Evolutionary conservation across 2,797 vertebrate species (phyloP).

Genomic region (Mus spretus): DNA sequence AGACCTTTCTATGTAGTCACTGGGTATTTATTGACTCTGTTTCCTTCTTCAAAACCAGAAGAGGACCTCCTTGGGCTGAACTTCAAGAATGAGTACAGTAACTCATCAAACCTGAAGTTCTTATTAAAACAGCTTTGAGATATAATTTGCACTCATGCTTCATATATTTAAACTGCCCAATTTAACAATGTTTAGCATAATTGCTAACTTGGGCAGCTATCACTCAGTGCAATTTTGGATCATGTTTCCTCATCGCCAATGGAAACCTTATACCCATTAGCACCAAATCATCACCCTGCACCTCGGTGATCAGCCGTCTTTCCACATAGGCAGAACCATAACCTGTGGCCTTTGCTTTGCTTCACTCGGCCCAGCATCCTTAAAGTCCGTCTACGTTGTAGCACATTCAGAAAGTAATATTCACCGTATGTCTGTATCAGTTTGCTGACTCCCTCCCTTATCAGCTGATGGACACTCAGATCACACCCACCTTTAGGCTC

Average conservation of each 20-base stretch:
- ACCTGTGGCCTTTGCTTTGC: background rate
- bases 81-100: background rate
- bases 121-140: background rate
- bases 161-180: background rate
- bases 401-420: background rate
- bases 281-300: background rate
- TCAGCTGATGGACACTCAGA: background rate
- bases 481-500: background rate
- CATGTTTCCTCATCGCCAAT: background rate
- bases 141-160: background rate
- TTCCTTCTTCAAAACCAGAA: background rate
- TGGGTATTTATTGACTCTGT: background rate
- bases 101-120: background rate
- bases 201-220: background rate
- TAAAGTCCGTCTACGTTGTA: background rate
- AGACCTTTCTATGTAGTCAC: background rate
- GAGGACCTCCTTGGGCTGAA: background rate
- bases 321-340: background rate
- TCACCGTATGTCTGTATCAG: background rate
- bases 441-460: background rate
- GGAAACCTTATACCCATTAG: background rate
- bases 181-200: background rate
- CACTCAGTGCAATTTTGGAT: background rate
- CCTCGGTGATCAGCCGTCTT: background rate
- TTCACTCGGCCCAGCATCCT: background rate